Percentiles rank a stretch among this genome's conserved stretches.
Evolutionary conservation across 2,797 vertebrate genomes (phyloP).

Genomic region (Anguilla marmorata): DNA sequence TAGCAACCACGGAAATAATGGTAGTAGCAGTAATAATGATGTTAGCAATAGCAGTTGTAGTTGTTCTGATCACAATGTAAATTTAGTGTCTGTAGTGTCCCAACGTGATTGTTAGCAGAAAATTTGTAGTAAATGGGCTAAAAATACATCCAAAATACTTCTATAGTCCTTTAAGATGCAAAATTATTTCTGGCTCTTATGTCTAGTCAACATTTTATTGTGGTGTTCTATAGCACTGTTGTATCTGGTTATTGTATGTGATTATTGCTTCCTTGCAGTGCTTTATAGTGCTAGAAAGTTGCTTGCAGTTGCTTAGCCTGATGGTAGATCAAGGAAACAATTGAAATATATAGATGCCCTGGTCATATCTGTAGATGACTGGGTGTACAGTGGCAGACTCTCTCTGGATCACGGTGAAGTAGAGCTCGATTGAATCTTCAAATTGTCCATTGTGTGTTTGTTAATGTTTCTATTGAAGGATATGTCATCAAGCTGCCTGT

Average conservation of each 20-base stretch:
- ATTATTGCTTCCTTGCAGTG: slow-evolving; percentile 70
- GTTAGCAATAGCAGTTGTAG: not conserved
- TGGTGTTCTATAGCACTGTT: too few species aligned
- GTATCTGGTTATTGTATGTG: slow-evolving; percentile 49
- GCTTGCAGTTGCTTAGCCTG: slow-evolving; percentile 31
- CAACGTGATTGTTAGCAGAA: too few species aligned
- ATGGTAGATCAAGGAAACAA: slow-evolving; percentile 30
- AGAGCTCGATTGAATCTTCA: slow-evolving; percentile 2
- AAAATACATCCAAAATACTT: too few species aligned
- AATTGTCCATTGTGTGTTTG: slow-evolving; percentile 23
- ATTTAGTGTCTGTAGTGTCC: too few species aligned
- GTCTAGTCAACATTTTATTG: too few species aligned
- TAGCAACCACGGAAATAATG: too few species aligned
- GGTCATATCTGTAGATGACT: too few species aligned
- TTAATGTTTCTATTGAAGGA: slow-evolving; percentile 7
- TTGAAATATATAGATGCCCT: too few species aligned
- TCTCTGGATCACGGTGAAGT: slow-evolving; percentile 19
- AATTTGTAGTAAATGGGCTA: too few species aligned
- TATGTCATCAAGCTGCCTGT: not conserved
- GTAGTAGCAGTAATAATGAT: not conserved
- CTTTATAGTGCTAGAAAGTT: slow-evolving; percentile 66
- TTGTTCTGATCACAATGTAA: too few species aligned
- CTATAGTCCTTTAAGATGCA: not conserved
- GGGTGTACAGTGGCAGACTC: not conserved
- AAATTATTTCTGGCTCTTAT: slow-evolving; percentile 23